Evolutionary conservation across 2,888 invertebrate species (phyloP).

Genomic region (Steinernema hermaphroditum): DNA sequence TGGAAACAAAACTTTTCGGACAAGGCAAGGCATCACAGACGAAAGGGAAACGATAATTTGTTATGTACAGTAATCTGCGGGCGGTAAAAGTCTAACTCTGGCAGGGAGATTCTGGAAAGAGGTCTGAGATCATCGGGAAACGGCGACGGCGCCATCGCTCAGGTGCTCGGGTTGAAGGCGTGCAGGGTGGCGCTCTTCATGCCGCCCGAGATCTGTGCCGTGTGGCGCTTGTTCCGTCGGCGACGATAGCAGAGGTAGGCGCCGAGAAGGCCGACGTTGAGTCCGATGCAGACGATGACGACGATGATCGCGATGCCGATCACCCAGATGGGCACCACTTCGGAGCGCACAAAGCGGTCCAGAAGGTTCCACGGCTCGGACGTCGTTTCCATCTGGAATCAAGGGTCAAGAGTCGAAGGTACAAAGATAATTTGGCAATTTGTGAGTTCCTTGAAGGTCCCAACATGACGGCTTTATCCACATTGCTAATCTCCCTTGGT

Average conservation of each 20-base stretch:
- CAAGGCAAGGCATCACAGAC: conserved; percentile 23
- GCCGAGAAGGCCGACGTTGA: conserved; percentile 52
- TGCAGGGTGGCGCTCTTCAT: conserved; percentile 57
- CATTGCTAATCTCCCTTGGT: no score
- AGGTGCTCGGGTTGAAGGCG: conserved; percentile 54
- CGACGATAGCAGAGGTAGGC: conserved; percentile 59
- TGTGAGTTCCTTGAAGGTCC: no score
- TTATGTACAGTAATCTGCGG: conserved; percentile 2
- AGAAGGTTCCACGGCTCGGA: background rate
- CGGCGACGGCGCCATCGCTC: background rate
- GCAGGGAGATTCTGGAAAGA: conserved; percentile 20
- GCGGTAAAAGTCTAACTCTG: conserved; percentile 14
- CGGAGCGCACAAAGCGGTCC: conserved; percentile 28
- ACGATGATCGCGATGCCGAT: conserved; percentile 59
- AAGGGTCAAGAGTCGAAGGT: no score
- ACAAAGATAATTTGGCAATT: no score
- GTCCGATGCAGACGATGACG: conserved; percentile 57
- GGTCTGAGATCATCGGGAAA: conserved; percentile 19
- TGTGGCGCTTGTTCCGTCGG: conserved; percentile 48
- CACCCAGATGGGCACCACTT: conserved; percentile 56
- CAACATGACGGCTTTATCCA: no score
- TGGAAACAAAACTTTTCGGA: background rate
- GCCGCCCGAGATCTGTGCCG: conserved; percentile 49
- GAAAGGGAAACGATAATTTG: background rate
- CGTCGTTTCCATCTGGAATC: conserved; percentile 9